Evolutionary conservation across 2,113 vertebrate genomes (phyloP).

Genomic region (Apeltes quadracus): DNA sequence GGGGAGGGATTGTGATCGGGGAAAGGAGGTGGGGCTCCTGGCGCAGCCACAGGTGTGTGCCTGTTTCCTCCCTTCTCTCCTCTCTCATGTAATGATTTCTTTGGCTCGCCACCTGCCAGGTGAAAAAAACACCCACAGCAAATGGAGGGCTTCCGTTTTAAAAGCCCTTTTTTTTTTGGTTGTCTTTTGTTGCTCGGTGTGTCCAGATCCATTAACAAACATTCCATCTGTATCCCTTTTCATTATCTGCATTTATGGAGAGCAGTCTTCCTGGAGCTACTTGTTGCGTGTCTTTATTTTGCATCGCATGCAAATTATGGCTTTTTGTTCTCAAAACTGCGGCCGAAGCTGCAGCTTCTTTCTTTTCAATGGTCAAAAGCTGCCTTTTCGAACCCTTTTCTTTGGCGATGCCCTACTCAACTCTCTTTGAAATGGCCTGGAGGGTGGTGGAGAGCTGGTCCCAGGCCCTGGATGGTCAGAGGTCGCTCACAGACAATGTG

Average conservation of each 20-base stretch:
- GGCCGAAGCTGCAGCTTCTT: neutral
- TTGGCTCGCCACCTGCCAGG: constrained; percentile 74
- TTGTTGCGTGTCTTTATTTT: constrained; percentile 52
- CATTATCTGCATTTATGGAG: constrained; percentile 27
- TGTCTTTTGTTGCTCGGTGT: constrained; percentile 22
- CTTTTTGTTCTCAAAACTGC: constrained; percentile 9
- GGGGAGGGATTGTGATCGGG: constrained; percentile 72
- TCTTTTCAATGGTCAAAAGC: constrained; percentile 25
- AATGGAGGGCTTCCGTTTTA: constrained; percentile 45
- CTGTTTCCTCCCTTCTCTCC: constrained; percentile 66
- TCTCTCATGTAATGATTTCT: constrained; percentile 74
- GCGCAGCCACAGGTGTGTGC: constrained; percentile 77
- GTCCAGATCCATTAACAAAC: constrained; percentile 46
- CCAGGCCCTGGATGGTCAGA: constrained; percentile 72
- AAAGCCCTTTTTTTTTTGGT: constrained; percentile 16
- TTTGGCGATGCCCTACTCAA: neutral
- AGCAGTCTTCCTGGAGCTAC: constrained; percentile 23
- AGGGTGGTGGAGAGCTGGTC: constrained; percentile 65
- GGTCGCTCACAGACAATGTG: constrained; percentile 67
- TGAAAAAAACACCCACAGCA: constrained; percentile 69
- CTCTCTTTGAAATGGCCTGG: constrained; percentile 52
- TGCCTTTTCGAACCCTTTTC: constrained; percentile 31
- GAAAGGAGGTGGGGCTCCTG: constrained; percentile 70
- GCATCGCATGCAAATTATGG: constrained; percentile 60
- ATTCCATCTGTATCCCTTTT: constrained; percentile 41